These are phyloP conservation scores for Hybognathus amarus DNA, from an alignment of 2,797 vertebrate species.

Conservation along the genomic window DNA sequence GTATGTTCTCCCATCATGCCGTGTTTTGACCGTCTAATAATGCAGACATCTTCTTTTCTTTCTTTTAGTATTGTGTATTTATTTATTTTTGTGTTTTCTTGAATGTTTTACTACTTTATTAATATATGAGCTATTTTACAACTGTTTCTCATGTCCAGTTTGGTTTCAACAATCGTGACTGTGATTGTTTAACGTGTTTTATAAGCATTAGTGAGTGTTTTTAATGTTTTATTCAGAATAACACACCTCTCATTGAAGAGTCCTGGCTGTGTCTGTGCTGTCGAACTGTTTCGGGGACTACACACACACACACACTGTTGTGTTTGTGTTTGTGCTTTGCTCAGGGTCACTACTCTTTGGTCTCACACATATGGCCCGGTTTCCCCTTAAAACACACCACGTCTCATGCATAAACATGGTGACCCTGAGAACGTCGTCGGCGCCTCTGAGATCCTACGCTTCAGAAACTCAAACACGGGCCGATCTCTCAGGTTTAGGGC, in stretches of 20 bases:
- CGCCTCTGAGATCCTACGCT: too few species aligned
- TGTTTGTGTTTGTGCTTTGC: constrained; percentile 58
- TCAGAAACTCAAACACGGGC: neutral
- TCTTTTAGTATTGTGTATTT: too few species aligned
- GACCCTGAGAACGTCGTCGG: neutral
- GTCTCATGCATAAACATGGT: constrained; percentile 18
- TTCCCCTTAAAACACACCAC: neutral
- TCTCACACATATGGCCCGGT: constrained; percentile 20
- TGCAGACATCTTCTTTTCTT: too few species aligned
- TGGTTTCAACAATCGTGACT: neutral
- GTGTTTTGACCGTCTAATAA: neutral
- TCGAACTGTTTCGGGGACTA: neutral
- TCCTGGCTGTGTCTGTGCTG: neutral
- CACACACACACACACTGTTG: neutral
- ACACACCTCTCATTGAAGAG: neutral
- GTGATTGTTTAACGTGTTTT: neutral
- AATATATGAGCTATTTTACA: neutral
- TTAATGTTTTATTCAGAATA: neutral
- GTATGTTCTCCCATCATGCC: constrained; percentile 32
- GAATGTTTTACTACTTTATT: neutral
- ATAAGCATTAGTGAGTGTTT: neutral
- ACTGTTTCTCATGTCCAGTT: neutral
- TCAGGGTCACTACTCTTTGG: constrained; percentile 55
- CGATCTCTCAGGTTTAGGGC: neutral
- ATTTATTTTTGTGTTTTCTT: neutral